phyloP scores from a whole-genome alignment of 2,113 vertebrate species.

The Phaethornis superciliosus region DNA sequence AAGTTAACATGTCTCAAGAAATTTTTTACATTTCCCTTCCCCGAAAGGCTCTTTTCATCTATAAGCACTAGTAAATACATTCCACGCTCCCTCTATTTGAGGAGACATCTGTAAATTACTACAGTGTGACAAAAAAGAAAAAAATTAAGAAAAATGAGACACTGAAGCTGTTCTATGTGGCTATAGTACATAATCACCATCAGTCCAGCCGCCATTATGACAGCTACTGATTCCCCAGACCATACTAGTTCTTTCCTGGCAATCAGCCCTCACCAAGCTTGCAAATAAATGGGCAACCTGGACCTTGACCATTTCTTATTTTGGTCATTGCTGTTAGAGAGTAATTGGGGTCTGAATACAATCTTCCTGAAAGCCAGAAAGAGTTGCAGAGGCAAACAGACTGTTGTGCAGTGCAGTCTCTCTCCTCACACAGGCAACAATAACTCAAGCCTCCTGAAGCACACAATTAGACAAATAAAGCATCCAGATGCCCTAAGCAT shows the following conservation, averaged over 20 bases:
- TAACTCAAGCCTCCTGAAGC: neutral
- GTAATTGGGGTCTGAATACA: neutral
- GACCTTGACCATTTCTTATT: neutral
- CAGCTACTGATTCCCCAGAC: neutral
- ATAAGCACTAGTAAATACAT: neutral
- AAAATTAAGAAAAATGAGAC: neutral
- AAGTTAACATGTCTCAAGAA: neutral
- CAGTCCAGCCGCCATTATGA: neutral
- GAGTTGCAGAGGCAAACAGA: neutral
- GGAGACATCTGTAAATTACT: conserved; percentile 6
- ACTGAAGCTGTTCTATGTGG: neutral
- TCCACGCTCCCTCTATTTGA: neutral
- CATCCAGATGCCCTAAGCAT: neutral
- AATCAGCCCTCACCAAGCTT: neutral
- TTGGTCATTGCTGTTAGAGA: neutral
- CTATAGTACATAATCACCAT: neutral
- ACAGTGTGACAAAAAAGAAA: conserved; percentile 31
- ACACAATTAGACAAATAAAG: conserved; percentile 2
- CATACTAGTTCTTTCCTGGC: accelerated
- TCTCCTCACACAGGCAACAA: neutral
- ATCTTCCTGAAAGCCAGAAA: neutral
- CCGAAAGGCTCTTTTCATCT: neutral
- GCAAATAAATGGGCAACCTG: neutral
- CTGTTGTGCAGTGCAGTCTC: neutral
- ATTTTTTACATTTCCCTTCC: neutral